phyloP scores from a whole-genome alignment of 1,140 invertebrate species.

The Thaumatotibia leucotreta region DNA sequence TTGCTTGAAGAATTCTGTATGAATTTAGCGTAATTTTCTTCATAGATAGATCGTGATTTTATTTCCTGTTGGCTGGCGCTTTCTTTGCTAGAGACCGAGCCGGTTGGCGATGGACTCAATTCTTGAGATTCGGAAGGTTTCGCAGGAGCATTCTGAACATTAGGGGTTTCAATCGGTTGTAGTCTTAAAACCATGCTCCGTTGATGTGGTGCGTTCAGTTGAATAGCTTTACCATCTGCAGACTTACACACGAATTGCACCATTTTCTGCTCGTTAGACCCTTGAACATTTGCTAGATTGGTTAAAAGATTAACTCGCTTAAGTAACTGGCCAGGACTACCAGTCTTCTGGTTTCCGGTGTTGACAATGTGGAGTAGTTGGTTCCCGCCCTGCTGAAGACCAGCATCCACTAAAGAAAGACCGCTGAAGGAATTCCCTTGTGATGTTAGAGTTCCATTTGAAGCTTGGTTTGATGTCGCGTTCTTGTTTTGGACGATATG shows the following conservation, averaged over 20 bases:
- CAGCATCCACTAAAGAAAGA: constrained; percentile 63
- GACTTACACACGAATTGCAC: constrained; percentile 79
- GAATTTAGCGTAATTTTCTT: constrained; percentile 77
- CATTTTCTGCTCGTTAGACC: constrained; percentile 74
- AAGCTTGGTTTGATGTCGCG: constrained; percentile 27
- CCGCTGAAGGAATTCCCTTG: constrained; percentile 60
- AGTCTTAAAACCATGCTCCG: constrained; percentile 71
- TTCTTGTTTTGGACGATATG: constrained; percentile 73
- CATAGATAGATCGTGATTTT: constrained; percentile 74
- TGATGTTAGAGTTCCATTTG: constrained; percentile 34
- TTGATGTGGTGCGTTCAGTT: constrained; percentile 69
- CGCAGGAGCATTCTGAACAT: constrained; percentile 32
- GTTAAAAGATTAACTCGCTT: constrained; percentile 73
- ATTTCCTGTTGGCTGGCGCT: constrained; percentile 54
- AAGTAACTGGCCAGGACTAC: constrained; percentile 53
- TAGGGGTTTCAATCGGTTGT: constrained; percentile 60
- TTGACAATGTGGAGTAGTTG: constrained; percentile 74
- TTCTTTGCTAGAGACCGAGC: constrained; percentile 30
- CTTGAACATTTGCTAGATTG: constrained; percentile 68
- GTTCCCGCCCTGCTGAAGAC: constrained; percentile 64
- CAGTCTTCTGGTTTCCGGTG: constrained; percentile 58
- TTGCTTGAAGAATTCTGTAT: constrained; percentile 65
- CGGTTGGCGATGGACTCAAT: constrained; percentile 27
- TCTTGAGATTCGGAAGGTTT: constrained; percentile 52
- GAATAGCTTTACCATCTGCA: constrained; percentile 75